A percentile compares a stretch with the other conserved stretches of the same genome.
phyloP scores from a whole-genome alignment of 2,888 invertebrate species.

The Tachina fera region DNA sequence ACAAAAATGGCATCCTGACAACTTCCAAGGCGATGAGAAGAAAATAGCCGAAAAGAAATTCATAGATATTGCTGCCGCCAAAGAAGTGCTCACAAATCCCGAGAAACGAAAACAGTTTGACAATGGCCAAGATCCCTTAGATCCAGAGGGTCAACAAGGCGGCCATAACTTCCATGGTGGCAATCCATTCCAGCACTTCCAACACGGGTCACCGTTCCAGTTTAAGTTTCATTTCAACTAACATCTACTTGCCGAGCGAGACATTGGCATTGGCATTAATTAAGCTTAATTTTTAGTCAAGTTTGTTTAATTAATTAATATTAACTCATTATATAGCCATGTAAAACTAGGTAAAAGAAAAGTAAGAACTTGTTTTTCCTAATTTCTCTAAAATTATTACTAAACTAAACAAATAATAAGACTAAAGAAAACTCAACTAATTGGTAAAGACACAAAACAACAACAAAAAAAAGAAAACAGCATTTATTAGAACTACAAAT shows the following conservation, averaged over 20 bases:
- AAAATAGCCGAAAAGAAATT: slow-evolving; percentile 98
- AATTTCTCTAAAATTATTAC: background rate
- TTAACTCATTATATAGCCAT: slow-evolving; percentile 49
- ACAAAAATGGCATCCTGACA: slow-evolving; percentile 99
- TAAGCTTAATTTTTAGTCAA: slow-evolving; percentile 67
- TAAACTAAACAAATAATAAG: background rate
- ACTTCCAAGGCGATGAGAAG: slow-evolving; percentile 94
- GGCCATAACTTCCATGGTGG: slow-evolving; percentile 83
- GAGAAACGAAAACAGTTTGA: slow-evolving; percentile 98
- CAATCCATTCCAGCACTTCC: slow-evolving; percentile 93
- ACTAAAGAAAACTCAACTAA: slow-evolving; percentile 3
- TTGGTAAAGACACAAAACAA: background rate
- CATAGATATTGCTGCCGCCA: slow-evolving; percentile 99
- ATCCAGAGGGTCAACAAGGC: slow-evolving; percentile 91
- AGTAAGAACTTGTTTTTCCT: background rate
- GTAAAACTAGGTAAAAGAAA: slow-evolving; percentile 49
- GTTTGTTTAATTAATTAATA: slow-evolving; percentile 56
- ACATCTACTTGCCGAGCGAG: slow-evolving; percentile 70
- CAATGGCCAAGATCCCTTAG: slow-evolving; percentile 97
- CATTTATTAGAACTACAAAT: slow-evolving; percentile 37
- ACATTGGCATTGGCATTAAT: slow-evolving; percentile 51
- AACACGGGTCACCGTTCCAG: slow-evolving; percentile 95
- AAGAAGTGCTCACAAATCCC: slow-evolving; percentile 94
- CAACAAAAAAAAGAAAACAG: background rate
- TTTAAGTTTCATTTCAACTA: slow-evolving; percentile 99